Conservation (phyloP, 2,797 vertebrate species). For the Oryzias dopingdopingensis region DNA sequence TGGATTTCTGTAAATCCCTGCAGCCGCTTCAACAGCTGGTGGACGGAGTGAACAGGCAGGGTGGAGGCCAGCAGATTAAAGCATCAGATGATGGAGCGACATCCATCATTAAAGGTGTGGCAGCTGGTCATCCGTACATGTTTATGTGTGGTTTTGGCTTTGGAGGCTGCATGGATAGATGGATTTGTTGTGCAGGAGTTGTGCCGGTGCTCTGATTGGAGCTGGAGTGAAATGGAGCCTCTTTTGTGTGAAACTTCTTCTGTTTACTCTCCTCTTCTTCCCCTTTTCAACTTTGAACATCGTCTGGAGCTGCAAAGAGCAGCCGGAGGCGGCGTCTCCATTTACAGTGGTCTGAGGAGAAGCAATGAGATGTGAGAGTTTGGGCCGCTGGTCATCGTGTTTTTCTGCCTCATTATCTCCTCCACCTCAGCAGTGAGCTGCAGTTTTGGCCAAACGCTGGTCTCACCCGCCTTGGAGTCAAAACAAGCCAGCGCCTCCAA, state of each 20-base stretch:
- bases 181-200: not conserved
- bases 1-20: conserved; percentile 1
- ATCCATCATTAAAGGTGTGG: conserved; percentile 1
- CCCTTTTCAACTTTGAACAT: not conserved
- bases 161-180: not conserved
- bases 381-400: conserved; percentile 21
- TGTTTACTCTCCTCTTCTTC: not conserved
- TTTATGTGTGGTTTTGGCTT: not conserved
- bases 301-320: not conserved
- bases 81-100: not conserved
- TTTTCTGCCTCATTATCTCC: conserved; percentile 38
- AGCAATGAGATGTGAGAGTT: conserved; percentile 26
- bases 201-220: not conserved
- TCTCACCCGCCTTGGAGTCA: conserved; percentile 7
- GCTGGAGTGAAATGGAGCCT: not conserved
- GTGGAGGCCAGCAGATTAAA: conserved; percentile 14
- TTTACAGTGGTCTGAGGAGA: conserved; percentile 20
- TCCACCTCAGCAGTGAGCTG: conserved; percentile 14
- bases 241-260: conserved; percentile 6
- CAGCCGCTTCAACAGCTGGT: conserved; percentile 8
- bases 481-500: too few species aligned
- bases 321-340: conserved; percentile 22
- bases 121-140: not conserved
- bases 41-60: not conserved
- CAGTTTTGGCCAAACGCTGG: not conserved